Evolutionary conservation across 2,888 invertebrate species (phyloP).

Genomic region (Antitype chi): DNA sequence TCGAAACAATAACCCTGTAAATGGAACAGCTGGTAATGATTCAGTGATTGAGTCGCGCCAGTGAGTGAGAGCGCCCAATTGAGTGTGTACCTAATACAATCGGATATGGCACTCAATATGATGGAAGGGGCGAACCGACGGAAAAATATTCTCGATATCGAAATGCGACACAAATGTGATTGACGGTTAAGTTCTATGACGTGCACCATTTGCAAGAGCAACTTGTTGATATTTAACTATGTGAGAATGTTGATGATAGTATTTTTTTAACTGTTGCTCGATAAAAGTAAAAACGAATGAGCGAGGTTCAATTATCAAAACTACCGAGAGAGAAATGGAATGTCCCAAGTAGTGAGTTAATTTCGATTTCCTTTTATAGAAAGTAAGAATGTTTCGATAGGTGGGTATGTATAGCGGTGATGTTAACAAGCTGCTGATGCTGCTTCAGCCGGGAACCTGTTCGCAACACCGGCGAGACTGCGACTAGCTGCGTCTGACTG

Average conservation of each 20-base stretch:
- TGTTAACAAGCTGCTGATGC: slow-evolving; percentile 77
- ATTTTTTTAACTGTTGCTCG: slow-evolving; percentile 69
- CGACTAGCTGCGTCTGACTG: slow-evolving; percentile 68
- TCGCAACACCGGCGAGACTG: slow-evolving; percentile 55
- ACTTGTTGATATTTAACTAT: slow-evolving; percentile 54
- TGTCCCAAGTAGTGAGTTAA: slow-evolving; percentile 86
- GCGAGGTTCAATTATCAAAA: slow-evolving; percentile 85
- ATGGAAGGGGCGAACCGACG: slow-evolving; percentile 70
- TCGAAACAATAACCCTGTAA: slow-evolving; percentile 81
- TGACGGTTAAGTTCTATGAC: slow-evolving; percentile 50
- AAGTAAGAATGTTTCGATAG: slow-evolving; percentile 88
- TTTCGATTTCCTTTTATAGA: slow-evolving; percentile 91
- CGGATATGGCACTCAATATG: slow-evolving; percentile 78
- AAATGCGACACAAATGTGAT: slow-evolving; percentile 56
- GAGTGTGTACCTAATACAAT: slow-evolving; percentile 79
- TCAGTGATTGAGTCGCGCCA: slow-evolving; percentile 75
- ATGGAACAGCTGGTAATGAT: slow-evolving; percentile 79
- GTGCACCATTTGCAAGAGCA: slow-evolving; percentile 45
- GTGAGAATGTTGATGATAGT: slow-evolving; percentile 78
- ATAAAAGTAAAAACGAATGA: slow-evolving; percentile 83
- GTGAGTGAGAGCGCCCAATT: slow-evolving; percentile 77
- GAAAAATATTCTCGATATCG: slow-evolving; percentile 63
- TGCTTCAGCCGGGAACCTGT: slow-evolving; percentile 77
- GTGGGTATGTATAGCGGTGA: slow-evolving; percentile 76
- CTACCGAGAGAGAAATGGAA: slow-evolving; percentile 88